Base-by-base conservation (phyloP, 2,113 vertebrate species). In the Dunckerocampus dactyliophorus region DNA sequence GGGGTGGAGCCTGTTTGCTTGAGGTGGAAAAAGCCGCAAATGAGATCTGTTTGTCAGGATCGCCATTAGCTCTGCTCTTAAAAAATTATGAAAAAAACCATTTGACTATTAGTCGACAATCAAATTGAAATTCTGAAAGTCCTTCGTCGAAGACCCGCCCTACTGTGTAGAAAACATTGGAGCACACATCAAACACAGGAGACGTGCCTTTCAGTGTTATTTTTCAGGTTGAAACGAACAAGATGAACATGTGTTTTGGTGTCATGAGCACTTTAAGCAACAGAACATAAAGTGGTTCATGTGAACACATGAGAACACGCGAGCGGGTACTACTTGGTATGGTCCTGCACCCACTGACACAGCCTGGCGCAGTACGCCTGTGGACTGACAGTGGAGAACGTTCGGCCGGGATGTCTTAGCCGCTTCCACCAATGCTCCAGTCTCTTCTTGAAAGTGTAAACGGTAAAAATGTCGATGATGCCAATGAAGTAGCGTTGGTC, bases 381-480 rank as follows among this genome's bases (percentile, higher is more conserved):
- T 0, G 94, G 94, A 60, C 88, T 92, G 57, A 95, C 93, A 0
- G 94, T 95, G 62, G 94, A 96, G 79, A 94, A 94, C 48, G 88
- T 79, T 42, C 88, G 85, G 0, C 89, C 81, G 0, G 89, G 90
- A 63, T 94, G 85, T 28, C 93, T 87, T 49, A 95, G 70, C 28
- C 84, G 88, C 73, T 95, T 95, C 94, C 94, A 95, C 47, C 89
- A 62, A 61, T 91, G 69, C 76, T 94, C 94, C 53, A 96, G 74
- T 59, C 84, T 87, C 76, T 95, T 95, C 75, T 79, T 91, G 60
- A 93, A 88, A 62, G 90, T 77, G 58, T 94, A 96, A 34, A 93
- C 92, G 0, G 94, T 96, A 71, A 93, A 91, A 67, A 96, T 90
- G 79, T 96, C 94, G 47, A 96, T 91, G 37, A 96, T 91, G 58